A percentile compares a stretch with the other conserved stretches of the same genome.
phyloP scores from a whole-genome alignment of 2,113 vertebrate species.

The Phrynocephalus versicolor region DNA sequence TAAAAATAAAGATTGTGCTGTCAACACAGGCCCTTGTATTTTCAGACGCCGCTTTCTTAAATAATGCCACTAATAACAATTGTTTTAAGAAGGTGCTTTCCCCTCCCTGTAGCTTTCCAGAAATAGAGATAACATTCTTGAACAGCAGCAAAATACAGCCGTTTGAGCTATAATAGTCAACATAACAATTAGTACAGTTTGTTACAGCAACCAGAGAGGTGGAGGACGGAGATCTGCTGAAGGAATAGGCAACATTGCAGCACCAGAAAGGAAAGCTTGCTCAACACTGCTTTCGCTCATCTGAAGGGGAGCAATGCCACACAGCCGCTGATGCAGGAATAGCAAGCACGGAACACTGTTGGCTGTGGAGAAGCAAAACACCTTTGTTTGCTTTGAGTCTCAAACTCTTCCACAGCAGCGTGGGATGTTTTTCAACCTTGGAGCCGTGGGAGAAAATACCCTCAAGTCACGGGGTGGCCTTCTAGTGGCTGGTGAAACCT shows the following conservation, averaged over 20 bases:
- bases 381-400: not conserved
- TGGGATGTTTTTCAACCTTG: accelerated
- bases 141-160: constrained; percentile 48
- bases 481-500: not conserved
- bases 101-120: constrained; percentile 51
- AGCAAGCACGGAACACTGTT: constrained; percentile 67
- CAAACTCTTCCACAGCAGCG: not conserved
- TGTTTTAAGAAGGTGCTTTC: constrained; percentile 50
- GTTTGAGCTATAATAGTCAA: constrained; percentile 73
- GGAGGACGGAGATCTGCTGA: constrained; percentile 57
- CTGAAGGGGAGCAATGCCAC: constrained; percentile 80
- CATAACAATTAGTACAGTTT: constrained; percentile 78
- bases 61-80: constrained; percentile 55
- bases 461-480: not conserved
- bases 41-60: constrained; percentile 43
- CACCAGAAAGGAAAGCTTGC: not conserved
- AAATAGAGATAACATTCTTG: constrained; percentile 59
- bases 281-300: constrained; percentile 53
- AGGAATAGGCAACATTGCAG: constrained; percentile 19
- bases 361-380: not conserved
- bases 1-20: constrained; percentile 53
- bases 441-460: not conserved
- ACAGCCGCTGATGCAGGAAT: constrained; percentile 79
- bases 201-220: constrained; percentile 63
- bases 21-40: constrained; percentile 47